Evolutionary conservation across 23 tunicate genomes (phyloP).

Genomic region (Halocynthia roretzi): DNA sequence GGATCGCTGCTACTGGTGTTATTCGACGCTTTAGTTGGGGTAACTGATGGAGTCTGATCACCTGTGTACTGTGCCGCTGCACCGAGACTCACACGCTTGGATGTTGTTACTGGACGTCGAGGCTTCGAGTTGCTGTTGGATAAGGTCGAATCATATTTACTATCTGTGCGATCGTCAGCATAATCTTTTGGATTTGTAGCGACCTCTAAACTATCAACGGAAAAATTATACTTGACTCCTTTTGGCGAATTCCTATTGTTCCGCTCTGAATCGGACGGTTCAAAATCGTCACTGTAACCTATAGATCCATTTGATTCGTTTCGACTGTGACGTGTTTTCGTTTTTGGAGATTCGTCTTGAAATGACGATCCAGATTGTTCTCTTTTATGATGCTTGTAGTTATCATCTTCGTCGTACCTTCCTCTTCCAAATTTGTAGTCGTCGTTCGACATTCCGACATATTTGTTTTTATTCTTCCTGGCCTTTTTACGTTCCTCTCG

Average conservation of each 20-base stretch:
- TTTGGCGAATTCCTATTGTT: slow-evolving; percentile 7
- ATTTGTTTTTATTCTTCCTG: slow-evolving; percentile 84
- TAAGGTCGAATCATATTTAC: slow-evolving; percentile 15
- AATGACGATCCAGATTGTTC: slow-evolving; percentile 1
- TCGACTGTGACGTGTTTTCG: slow-evolving; percentile 9
- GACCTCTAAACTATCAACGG: slow-evolving; percentile 12
- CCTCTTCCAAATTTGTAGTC: slow-evolving; percentile 53
- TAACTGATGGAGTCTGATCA: slow-evolving; percentile 20
- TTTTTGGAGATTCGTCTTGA: slow-evolving; percentile 7
- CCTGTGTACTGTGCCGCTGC: slow-evolving; percentile 89
- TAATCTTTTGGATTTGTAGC: slow-evolving; percentile 16
- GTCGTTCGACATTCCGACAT: slow-evolving; percentile 82
- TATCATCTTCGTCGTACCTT: slow-evolving; percentile 17
- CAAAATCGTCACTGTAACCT: slow-evolving; percentile 74
- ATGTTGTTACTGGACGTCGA: neutral
- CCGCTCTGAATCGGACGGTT: slow-evolving; percentile 44
- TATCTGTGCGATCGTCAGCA: slow-evolving; percentile 22
- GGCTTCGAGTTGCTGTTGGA: slow-evolving; percentile 14
- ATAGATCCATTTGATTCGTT: slow-evolving; percentile 35
- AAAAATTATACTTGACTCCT: slow-evolving; percentile 22
- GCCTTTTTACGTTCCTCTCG: slow-evolving; percentile 93
- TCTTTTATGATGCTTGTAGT: neutral
- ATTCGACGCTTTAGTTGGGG: neutral
- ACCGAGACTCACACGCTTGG: slow-evolving; percentile 57
- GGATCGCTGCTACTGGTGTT: slow-evolving; percentile 8